A percentile compares a stretch with the other conserved stretches of the same genome.
These are phyloP conservation scores for Strongylocentrotus purpuratus DNA, from an alignment of 35 echinoderm and acorn worm genomes.

Conservation along the genomic window DNA sequence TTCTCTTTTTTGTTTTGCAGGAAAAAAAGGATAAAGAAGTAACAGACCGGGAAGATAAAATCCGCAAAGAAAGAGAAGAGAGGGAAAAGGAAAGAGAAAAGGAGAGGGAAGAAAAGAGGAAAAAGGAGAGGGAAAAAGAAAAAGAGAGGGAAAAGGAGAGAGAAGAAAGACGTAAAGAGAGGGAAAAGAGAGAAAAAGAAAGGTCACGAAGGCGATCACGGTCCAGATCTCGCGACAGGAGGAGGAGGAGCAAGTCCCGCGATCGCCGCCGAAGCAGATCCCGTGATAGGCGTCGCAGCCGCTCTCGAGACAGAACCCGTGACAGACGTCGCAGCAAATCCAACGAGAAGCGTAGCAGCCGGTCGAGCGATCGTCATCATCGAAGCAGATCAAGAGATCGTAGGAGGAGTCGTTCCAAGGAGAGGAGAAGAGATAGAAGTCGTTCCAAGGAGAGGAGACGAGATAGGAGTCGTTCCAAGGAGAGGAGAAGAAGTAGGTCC, in stretches of 20 bases:
- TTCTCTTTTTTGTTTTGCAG: constrained; percentile 7
- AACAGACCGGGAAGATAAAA: constrained; percentile 65
- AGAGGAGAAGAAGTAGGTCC: neutral
- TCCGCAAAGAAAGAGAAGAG: constrained; percentile 82
- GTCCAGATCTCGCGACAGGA: constrained; percentile 43
- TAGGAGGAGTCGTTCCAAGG: neutral
- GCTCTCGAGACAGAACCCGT: constrained; percentile 34
- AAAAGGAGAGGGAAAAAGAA: constrained; percentile 68
- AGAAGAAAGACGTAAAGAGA: constrained; percentile 60
- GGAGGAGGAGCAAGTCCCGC: constrained; percentile 20
- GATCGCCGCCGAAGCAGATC: constrained; percentile 21
- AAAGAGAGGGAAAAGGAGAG: constrained; percentile 78
- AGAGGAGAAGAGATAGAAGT: constrained; percentile 13
- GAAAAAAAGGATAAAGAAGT: constrained; percentile 62
- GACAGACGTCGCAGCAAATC: constrained; percentile 68
- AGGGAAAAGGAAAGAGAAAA: constrained; percentile 82
- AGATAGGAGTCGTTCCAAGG: constrained; percentile 23
- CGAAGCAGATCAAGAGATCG: constrained; percentile 23
- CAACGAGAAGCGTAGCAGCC: constrained; percentile 37
- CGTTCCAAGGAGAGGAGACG: neutral
- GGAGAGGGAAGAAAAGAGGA: constrained; percentile 68
- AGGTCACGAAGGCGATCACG: constrained; percentile 58
- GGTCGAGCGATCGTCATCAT: constrained; percentile 8
- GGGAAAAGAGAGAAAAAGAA: constrained; percentile 50
- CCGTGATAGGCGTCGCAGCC: neutral